Conservation (phyloP, 2,113 vertebrate genomes). For the Ploceus nigricollis region DNA sequence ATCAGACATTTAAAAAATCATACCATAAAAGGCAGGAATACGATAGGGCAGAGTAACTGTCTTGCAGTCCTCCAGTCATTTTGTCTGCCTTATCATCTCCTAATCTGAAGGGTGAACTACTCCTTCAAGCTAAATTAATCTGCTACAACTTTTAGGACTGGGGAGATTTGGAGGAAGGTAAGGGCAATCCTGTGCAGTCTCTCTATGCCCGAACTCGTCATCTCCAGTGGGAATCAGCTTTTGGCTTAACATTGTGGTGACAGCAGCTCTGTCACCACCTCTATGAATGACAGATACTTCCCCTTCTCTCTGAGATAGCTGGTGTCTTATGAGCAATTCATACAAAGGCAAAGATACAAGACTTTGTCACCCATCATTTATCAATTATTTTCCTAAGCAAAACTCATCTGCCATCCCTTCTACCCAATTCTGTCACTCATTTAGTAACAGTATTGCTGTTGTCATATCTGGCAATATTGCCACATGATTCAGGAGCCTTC, state of each 20-base stretch:
- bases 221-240: neutral
- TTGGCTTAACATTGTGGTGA: neutral
- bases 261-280: neutral
- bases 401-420: neutral
- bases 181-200: neutral
- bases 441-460: neutral
- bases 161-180: neutral
- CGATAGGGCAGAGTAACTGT: neutral
- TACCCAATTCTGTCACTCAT: neutral
- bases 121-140: neutral
- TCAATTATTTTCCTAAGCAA: neutral
- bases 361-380: neutral
- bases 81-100: neutral
- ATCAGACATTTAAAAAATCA: neutral
- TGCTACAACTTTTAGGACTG: neutral
- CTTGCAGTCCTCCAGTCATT: neutral
- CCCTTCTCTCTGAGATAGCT: neutral
- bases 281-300: neutral
- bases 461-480: neutral
- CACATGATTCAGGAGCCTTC: neutral
- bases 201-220: fast-evolving
- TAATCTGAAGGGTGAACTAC: neutral
- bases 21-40: neutral
- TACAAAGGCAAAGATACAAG: neutral
- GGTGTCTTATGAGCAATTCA: neutral